These are phyloP conservation scores for Laticauda laticaudata DNA, from an alignment of 2,113 vertebrate genomes.

Conservation along the genomic window DNA sequence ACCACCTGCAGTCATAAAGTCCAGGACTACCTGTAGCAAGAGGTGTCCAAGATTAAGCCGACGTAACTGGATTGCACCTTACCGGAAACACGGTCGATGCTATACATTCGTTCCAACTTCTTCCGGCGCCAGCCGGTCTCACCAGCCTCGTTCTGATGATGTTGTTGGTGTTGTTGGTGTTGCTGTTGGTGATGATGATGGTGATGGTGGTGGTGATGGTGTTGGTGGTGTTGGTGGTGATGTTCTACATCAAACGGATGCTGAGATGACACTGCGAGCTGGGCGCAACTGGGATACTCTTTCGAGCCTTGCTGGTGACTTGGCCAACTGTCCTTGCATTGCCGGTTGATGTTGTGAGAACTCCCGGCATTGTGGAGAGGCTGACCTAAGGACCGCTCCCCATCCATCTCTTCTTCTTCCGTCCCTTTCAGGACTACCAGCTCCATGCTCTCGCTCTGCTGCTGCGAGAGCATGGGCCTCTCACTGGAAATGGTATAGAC, in stretches of 20 bases:
- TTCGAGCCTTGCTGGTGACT: constrained; percentile 80
- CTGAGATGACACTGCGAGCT: constrained; percentile 75
- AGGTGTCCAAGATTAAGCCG: not conserved
- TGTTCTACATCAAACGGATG: constrained; percentile 85
- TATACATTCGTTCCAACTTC: constrained; percentile 93
- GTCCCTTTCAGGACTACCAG: constrained; percentile 84
- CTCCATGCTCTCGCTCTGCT: constrained; percentile 81
- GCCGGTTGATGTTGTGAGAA: constrained; percentile 72
- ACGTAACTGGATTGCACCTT: constrained; percentile 20
- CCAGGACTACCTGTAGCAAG: not conserved
- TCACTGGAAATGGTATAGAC: constrained; percentile 93
- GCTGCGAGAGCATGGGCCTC: constrained; percentile 81
- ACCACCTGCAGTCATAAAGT: no score
- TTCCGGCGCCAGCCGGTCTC: constrained; percentile 80
- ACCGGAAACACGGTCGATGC: constrained; percentile 86
- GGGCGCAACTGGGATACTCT: constrained; percentile 76
- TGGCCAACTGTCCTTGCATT: constrained; percentile 73
- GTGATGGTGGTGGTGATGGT: constrained; percentile 61
- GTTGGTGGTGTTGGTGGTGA: constrained; percentile 50
- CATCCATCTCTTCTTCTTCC: constrained; percentile 71
- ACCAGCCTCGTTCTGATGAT: constrained; percentile 86
- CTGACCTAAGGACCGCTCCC: constrained; percentile 68
- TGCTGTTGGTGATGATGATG: constrained; percentile 37
- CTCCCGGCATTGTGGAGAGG: constrained; percentile 77
- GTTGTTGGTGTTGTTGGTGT: constrained; percentile 59